Evolutionary conservation across 2,113 vertebrate genomes (phyloP).

Genomic region (Elaphurus davidianus): DNA sequence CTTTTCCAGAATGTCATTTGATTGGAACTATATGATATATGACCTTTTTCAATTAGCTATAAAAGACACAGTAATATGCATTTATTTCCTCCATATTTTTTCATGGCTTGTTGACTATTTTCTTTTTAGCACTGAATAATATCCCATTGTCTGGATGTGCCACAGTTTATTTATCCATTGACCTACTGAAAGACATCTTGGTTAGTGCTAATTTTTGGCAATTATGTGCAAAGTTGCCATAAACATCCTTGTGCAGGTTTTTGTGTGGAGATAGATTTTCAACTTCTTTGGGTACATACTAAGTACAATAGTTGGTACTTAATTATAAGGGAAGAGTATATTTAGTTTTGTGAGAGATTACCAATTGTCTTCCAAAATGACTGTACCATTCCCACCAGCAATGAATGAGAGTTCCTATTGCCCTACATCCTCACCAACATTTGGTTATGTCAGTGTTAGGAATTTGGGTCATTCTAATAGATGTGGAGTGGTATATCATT

Average conservation of each 20-base stretch:
- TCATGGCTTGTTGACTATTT: not conserved
- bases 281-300: not conserved
- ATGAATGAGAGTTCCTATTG: not conserved
- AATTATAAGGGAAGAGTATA: not conserved
- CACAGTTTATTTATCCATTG: not conserved
- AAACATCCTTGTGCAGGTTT: not conserved
- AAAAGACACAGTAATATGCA: not conserved
- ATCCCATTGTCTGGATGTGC: not conserved
- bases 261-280: not conserved
- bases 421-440: not conserved
- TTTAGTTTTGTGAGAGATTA: not conserved
- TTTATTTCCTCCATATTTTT: not conserved
- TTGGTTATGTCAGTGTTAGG: not conserved
- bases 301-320: not conserved
- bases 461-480: not conserved
- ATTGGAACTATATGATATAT: not conserved
- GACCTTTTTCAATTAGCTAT: not conserved
- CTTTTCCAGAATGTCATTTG: not conserved
- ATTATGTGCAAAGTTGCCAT: not conserved
- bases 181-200: not conserved
- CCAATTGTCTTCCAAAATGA: not conserved
- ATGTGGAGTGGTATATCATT: not conserved
- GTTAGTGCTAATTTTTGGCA: not conserved
- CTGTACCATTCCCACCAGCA: not conserved
- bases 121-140: not conserved